Evolutionary conservation across 2,888 invertebrate genomes (phyloP).

Genomic region (Gandaritis pyraliata): DNA sequence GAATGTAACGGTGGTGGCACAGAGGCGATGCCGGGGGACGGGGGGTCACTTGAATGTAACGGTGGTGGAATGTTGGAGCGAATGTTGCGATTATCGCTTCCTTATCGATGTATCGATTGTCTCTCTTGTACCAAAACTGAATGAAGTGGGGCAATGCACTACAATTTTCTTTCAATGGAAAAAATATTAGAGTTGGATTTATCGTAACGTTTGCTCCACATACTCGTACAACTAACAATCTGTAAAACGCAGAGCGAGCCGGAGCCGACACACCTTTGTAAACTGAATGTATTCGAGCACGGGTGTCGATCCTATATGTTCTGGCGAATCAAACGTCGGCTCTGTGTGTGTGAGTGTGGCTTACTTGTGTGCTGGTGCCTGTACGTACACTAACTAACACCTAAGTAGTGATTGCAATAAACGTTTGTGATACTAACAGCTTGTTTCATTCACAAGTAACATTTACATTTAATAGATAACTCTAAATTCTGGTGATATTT

Average conservation of each 20-base stretch:
- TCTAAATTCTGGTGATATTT: not conserved
- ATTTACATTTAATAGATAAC: not conserved
- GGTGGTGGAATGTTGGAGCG: not conserved
- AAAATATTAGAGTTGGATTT: not conserved
- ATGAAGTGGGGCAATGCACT: no score
- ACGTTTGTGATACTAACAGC: conserved; percentile 63
- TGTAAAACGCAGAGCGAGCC: conserved; percentile 27
- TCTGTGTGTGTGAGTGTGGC: conserved; percentile 16
- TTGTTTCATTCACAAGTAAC: conserved; percentile 61
- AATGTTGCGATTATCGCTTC: conserved; percentile 11
- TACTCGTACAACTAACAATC: no score
- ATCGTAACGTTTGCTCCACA: conserved; percentile 25
- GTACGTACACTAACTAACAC: conserved; percentile 25
- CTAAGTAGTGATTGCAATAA: conserved; percentile 51
- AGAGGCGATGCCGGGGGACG: conserved; percentile 5
- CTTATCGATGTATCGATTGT: no score
- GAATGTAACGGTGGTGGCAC: conserved; percentile 22
- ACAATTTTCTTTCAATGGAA: no score
- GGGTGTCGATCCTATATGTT: not conserved
- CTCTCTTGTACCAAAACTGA: no score
- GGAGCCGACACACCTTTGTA: conserved; percentile 3
- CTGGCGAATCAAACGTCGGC: not conserved
- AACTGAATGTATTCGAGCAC: no score
- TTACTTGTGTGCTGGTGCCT: conserved; percentile 31
- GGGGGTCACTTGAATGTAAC: no score